Evolutionary conservation across 1,140 invertebrate species (phyloP).

Genomic region (Ridgeia piscesae): DNA sequence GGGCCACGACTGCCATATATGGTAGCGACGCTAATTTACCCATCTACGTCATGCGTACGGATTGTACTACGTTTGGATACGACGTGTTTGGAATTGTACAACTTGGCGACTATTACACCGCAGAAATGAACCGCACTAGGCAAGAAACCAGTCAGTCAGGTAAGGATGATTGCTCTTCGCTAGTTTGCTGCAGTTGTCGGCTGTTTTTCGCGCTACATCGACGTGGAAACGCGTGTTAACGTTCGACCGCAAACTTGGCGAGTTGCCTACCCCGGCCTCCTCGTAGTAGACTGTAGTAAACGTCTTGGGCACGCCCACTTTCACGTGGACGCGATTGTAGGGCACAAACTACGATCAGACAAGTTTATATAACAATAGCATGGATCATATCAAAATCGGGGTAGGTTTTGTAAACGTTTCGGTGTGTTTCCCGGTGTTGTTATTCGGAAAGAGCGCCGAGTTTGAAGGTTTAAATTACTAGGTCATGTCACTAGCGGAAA

Average conservation of each 20-base stretch:
- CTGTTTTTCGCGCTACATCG: neutral
- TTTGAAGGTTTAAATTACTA: neutral
- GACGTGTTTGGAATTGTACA: neutral
- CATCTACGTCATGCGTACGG: neutral
- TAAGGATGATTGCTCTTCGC: neutral
- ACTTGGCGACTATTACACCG: neutral
- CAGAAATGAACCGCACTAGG: neutral
- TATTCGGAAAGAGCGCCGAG: neutral
- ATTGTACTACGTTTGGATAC: neutral
- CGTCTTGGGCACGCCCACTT: neutral
- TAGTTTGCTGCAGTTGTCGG: neutral
- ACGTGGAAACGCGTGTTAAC: neutral
- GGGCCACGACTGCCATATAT: neutral
- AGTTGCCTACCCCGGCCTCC: neutral
- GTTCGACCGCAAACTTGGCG: neutral
- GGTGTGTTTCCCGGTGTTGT: neutral
- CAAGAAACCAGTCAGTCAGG: neutral
- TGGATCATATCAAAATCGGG: neutral
- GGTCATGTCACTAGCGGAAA: neutral
- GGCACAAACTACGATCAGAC: neutral
- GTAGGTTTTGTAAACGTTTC: neutral
- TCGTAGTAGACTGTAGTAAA: neutral
- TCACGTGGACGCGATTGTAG: neutral
- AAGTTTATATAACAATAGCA: too few relatives aligned
- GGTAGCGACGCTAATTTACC: neutral